Evolutionary conservation across 2,797 vertebrate species (phyloP), one percentile per base, ranked within the genome.

Genomic region (Sus cebifrons): DNA sequence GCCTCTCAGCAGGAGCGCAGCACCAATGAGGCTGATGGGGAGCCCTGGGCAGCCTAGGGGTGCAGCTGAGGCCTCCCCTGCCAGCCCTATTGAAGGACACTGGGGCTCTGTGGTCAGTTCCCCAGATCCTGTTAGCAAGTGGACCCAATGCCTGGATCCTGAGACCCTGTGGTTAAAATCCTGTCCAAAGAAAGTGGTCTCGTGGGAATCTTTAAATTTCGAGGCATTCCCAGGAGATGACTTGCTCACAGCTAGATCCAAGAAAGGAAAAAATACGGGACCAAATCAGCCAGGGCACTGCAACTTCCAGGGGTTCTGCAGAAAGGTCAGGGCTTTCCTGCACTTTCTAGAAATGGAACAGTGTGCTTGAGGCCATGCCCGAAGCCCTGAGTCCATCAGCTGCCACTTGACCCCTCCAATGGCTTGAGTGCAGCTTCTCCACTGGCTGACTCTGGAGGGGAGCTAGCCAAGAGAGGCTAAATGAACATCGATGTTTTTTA

Each of bases 331-430:
- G 21, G 12, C 36, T 70, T 78, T 64, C 29, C 29, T 60, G 10
- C 54, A 71, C 84, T 65, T 86, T 64, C 95, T 73, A 56, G 84
- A 86, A 77, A 88, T 13, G 20, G 40, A 86, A 36, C 17, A 77
- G 32, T 3, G 1, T 21, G 23, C n/a, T 11, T 49, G 44, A 95
- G 16, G 29, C 18, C 1, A 1, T 14, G 16, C 23, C 6, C 6
- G 4, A 20, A 21, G 9, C 23, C 74, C 64, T 60, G 65, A 18
- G 65, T 13, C 12, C 64, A 15, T 25, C 21, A n/a, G 58, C 75
- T 88, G n/a, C 32, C 36, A 2, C 17, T 40, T 12, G 7, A 21
- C 15, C 23, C 4, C 13, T 29, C 56, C 60, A 54, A 58, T 7
- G n/a, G 25, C 56, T 4, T 90, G 1, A 83, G 56, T 5, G 18